A percentile compares a stretch with the other conserved stretches of the same genome.
These are phyloP conservation scores for Sternarchorhynchus goeldii DNA, from an alignment of 2,797 vertebrate species.

Conservation along the genomic window DNA sequence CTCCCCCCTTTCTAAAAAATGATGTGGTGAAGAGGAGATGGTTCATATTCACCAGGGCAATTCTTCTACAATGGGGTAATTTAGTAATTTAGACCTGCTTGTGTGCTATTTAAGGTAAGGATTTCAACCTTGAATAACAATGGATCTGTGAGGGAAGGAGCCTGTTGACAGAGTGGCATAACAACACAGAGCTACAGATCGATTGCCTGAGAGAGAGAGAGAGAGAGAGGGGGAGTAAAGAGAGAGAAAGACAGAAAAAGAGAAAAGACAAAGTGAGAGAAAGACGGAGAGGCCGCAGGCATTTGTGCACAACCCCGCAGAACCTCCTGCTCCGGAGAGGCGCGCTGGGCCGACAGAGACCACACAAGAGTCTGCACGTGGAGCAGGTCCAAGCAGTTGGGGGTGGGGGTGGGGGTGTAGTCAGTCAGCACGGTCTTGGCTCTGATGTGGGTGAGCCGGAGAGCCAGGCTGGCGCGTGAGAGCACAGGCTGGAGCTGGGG, in stretches of 20 bases:
- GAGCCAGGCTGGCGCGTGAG: slow-evolving; percentile 47
- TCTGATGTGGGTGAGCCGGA: slow-evolving; percentile 69
- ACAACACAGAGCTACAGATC: slow-evolving; percentile 33
- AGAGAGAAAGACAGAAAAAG: slow-evolving; percentile 9
- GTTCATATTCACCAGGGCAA: slow-evolving; percentile 13
- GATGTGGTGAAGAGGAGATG: slow-evolving; percentile 5
- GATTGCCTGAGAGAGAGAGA: slow-evolving; percentile 46
- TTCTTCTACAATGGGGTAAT: slow-evolving; percentile 32
- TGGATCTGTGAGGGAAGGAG: not conserved
- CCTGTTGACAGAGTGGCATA: no score
- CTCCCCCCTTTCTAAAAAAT: not conserved
- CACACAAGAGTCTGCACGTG: slow-evolving; percentile 67
- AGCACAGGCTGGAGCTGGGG: slow-evolving; percentile 19
- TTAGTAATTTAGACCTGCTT: slow-evolving; percentile 39
- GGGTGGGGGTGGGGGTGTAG: slow-evolving; percentile 64
- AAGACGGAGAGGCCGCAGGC: slow-evolving; percentile 54
- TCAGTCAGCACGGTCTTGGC: slow-evolving; percentile 67
- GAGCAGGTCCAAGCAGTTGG: slow-evolving; percentile 62
- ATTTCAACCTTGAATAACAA: slow-evolving; percentile 24
- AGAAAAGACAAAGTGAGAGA: slow-evolving; percentile 46
- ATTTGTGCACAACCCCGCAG: slow-evolving; percentile 49
- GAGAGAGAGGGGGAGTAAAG: not conserved
- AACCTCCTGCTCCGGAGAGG: slow-evolving; percentile 55
- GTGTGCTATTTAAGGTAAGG: slow-evolving; percentile 14
- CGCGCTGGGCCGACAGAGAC: slow-evolving; percentile 50